phyloP scores from a whole-genome alignment of 2,888 invertebrate genomes.

The Sceliomorpha sp. region DNA sequence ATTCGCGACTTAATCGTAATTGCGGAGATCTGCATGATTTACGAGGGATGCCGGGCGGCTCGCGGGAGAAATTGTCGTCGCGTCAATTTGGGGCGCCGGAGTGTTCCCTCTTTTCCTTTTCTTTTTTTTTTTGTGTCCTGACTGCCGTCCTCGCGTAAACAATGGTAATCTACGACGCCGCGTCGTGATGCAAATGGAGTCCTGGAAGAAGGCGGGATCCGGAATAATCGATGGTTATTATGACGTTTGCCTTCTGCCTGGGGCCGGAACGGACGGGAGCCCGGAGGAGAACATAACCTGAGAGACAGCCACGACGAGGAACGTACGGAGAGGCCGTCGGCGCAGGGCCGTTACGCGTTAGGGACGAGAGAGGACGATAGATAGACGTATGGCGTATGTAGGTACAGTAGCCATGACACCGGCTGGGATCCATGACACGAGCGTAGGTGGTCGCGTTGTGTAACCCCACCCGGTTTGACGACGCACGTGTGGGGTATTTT shows the following conservation, averaged over 20 bases:
- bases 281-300: constrained; percentile 50
- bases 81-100: too few relatives aligned
- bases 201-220: constrained; percentile 8
- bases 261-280: constrained; percentile 30
- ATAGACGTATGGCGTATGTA: constrained; percentile 29
- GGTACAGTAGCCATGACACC: constrained; percentile 71
- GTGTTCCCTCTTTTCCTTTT: too few relatives aligned
- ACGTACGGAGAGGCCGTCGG: too few relatives aligned
- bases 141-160: too few relatives aligned
- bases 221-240: constrained; percentile 60
- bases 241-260: constrained; percentile 63
- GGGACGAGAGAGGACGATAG: constrained; percentile 56
- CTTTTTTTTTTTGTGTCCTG: too few relatives aligned
- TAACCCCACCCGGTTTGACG: constrained; percentile 51
- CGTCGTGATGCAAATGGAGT: constrained; percentile 3
- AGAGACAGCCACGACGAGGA: too few relatives aligned
- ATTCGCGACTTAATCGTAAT: too few relatives aligned
- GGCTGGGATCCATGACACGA: constrained; percentile 65
- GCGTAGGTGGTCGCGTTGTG: constrained; percentile 55
- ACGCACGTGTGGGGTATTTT: constrained; percentile 71
- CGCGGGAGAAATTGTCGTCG: too few relatives aligned
- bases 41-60: too few relatives aligned
- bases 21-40: too few relatives aligned
- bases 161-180: constrained; percentile 4
- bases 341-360: too few relatives aligned